Percentiles rank a stretch among this genome's conserved stretches.
Conservation (phyloP, 64 coral and sea anemone genomes). For the Pachyseris speciosa region DNA sequence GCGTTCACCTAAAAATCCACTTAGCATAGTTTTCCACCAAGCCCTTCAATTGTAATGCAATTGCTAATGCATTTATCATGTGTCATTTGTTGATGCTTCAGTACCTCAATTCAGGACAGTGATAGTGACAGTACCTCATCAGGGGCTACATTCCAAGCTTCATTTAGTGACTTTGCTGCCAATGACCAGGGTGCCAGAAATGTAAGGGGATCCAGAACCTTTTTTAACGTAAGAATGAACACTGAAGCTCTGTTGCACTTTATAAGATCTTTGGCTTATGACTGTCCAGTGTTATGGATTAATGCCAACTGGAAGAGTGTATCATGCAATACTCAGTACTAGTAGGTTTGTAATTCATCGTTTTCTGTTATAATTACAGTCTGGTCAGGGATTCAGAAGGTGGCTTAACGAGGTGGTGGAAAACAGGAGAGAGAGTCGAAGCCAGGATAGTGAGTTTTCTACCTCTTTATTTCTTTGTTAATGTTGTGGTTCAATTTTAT, state of each 20-base stretch:
- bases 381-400: neutral
- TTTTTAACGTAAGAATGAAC: neutral
- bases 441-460: neutral
- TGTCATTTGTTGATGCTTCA: neutral
- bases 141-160: neutral
- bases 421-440: neutral
- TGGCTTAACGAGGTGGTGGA: neutral
- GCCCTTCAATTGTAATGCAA: too few species aligned
- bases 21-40: too few species aligned
- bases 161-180: neutral
- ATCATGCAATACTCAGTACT: neutral
- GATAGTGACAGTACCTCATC: neutral
- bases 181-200: neutral
- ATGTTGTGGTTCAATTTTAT: too few species aligned
- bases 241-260: neutral
- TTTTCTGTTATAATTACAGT: neutral
- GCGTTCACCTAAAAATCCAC: too few species aligned
- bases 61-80: neutral
- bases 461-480: neutral
- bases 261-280: neutral
- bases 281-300: neutral
- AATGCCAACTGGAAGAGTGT: neutral
- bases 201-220: neutral
- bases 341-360: neutral
- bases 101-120: neutral